Base-by-base conservation (phyloP, 2,797 vertebrate species). In the Craterocephalus amniculus region DNA sequence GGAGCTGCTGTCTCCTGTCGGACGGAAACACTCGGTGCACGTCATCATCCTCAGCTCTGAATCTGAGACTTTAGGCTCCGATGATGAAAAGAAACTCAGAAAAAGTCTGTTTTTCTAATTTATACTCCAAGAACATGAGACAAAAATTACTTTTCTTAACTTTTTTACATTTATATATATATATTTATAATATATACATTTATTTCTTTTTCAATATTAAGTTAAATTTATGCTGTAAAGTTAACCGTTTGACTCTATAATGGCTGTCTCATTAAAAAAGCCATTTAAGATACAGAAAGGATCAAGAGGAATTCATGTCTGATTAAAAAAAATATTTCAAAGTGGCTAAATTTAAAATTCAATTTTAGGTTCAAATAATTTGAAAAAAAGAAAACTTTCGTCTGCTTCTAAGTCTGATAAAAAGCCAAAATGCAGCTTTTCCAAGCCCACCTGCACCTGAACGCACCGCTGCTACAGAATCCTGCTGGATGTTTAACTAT, bases 21-120 rank as follows among this genome's bases (percentile, higher is more conserved):
- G 70, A 77, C 38, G 58, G 63, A 89, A 63, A 65, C 81, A 88
- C 26, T 76, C 24, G 4, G 43, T 43, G 29, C 74, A 80, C 0
- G 75, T 13, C 75, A 68, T 81, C 83, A 58, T 59, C 13, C 67
- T 48, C 51, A 40, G 22, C 16, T 61, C 63, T 36, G 18, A 11
- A 26, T 35, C 29, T 61, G 22, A 49, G 16, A 16, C 20, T 10
- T 71, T 62, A 22, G 20, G 31, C 4, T 22, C 56, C 18, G 9
- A 51, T n/a, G 8, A 26, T 8, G 31, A 57, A 20, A 20, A 27
- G 36, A 26, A 51, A 11, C 40, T 48, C 24, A 1, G 32, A 31
- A 31, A 38, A 27, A 54, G 32, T 1, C 8, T 52, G 24, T 55
- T 27, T 35, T 51, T 38, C 1, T 26, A 26, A 13, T 26, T 18